These are phyloP conservation scores for Anthopleura xanthogrammica DNA, from an alignment of 92 coral and sea anemone species.

Conservation along the genomic window DNA sequence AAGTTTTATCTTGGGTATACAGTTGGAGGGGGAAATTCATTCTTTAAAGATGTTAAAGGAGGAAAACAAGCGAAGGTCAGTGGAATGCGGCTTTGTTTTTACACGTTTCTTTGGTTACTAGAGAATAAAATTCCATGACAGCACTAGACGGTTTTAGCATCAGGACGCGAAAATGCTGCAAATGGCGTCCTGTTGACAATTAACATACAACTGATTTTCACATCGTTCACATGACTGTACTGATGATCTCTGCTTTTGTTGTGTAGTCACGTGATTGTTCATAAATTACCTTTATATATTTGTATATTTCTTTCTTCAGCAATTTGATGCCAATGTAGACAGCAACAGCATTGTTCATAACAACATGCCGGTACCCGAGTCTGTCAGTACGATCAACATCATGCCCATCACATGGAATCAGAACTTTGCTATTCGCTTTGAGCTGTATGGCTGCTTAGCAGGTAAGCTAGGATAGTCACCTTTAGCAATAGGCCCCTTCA, in stretches of 20 bases:
- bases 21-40: constrained; percentile 20
- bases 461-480: constrained; percentile 28
- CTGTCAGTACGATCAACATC: constrained; percentile 52
- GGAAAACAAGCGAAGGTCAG: constrained; percentile 52
- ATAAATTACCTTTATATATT: neutral
- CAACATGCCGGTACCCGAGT: constrained; percentile 64
- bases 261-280: no score
- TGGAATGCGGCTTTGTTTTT: neutral
- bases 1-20: constrained; percentile 47
- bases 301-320: constrained; percentile 22
- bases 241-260: no score
- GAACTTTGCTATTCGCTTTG: constrained; percentile 75
- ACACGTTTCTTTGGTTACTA: no score
- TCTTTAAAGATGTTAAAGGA: constrained; percentile 40
- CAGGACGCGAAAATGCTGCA: no score
- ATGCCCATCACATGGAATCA: constrained; percentile 61
- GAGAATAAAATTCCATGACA: neutral
- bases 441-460: constrained; percentile 77
- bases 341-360: constrained; percentile 55
- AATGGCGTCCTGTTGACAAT: no score
- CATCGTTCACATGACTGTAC: no score
- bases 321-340: constrained; percentile 64
- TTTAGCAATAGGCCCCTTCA: no score
- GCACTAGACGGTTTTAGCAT: neutral
- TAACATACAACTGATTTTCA: no score